Conservation (phyloP, 2,113 vertebrate genomes). For the Anas platyrhynchos region DNA sequence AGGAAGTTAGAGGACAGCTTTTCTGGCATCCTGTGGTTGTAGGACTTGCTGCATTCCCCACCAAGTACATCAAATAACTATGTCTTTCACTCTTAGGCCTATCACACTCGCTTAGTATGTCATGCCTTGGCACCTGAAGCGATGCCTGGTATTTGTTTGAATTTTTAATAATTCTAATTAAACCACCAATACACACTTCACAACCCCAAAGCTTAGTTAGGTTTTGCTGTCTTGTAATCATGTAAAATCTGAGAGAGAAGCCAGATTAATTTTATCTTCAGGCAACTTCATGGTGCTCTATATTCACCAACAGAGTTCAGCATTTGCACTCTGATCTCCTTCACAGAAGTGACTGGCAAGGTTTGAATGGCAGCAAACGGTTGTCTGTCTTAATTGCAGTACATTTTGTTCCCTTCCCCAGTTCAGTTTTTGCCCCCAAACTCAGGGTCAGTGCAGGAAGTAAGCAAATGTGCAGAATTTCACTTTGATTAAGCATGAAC, state of each 20-base stretch:
- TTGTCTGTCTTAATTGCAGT: neutral
- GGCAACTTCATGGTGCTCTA: neutral
- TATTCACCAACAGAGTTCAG: neutral
- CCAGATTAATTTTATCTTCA: neutral
- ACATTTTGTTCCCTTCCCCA: neutral
- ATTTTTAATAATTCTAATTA: neutral
- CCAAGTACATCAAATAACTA: rapidly evolving
- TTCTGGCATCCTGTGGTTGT: neutral
- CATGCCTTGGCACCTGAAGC: neutral
- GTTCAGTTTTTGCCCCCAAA: neutral
- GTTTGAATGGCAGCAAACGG: neutral
- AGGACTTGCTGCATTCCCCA: neutral
- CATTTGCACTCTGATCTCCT: neutral
- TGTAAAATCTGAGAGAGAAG: neutral
- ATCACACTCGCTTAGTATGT: neutral
- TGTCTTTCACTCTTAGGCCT: neutral
- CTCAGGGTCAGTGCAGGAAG: neutral
- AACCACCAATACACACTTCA: neutral
- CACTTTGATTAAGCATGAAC: neutral
- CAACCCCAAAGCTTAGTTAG: neutral
- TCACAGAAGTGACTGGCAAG: neutral
- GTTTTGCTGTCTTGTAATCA: neutral
- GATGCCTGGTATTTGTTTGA: rapidly evolving
- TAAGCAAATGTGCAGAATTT: neutral
- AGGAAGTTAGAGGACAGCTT: neutral